Evolutionary conservation across 2,797 vertebrate species (phyloP).

Genomic region (Rhinella marina): DNA sequence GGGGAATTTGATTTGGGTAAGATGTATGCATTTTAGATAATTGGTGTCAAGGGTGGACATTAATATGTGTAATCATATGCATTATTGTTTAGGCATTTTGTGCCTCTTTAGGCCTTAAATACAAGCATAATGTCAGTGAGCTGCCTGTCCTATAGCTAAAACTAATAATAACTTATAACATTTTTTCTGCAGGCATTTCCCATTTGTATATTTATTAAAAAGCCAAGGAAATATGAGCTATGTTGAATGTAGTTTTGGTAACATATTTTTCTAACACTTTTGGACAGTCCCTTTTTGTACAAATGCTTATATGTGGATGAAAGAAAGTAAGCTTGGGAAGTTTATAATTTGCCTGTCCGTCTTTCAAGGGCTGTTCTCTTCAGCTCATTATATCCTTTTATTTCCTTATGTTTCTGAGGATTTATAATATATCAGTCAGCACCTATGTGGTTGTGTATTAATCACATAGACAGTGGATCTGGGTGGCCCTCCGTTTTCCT

Average conservation of each 20-base stretch:
- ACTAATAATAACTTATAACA: too few species aligned
- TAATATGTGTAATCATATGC: not conserved
- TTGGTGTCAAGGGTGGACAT: not conserved
- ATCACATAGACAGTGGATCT: constrained; percentile 35
- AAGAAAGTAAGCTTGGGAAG: not conserved
- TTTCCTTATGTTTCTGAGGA: too few species aligned
- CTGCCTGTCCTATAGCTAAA: not conserved
- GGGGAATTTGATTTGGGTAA: not conserved
- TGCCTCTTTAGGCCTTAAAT: not conserved
- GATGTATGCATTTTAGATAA: not conserved
- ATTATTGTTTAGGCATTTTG: not conserved
- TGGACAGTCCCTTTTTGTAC: not conserved
- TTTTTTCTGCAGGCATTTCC: not conserved
- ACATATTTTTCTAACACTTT: not conserved
- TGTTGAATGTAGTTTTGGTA: not conserved
- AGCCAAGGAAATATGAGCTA: too few species aligned
- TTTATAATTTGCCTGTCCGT: constrained; percentile 22
- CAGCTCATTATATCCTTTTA: constrained; percentile 34
- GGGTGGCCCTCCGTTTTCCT: constrained; percentile 29
- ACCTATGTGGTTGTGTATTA: constrained; percentile 8
- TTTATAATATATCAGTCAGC: constrained; percentile 37
- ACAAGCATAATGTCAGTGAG: not conserved
- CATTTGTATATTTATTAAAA: not conserved
- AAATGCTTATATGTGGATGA: not conserved
- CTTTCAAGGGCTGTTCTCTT: constrained; percentile 23